Evolutionary conservation across 2,113 vertebrate genomes (phyloP), one percentile per base, ranked within the genome.

Genomic region (Colinus virginianus): DNA sequence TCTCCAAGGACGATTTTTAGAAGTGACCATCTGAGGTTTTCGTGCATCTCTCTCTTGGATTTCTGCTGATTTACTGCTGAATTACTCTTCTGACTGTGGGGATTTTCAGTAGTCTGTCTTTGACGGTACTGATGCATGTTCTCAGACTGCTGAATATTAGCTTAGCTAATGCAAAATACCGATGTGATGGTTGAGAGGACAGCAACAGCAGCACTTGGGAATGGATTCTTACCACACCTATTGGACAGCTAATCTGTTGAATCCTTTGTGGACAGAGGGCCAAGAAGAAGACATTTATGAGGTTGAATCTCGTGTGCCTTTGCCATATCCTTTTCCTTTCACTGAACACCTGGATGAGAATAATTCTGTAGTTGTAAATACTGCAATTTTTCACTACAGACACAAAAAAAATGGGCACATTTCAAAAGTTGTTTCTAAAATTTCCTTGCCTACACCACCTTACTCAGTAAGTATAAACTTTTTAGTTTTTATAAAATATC

Each of bases 391-490:
- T 13, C 99, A 98, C 96, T 95, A 98, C 96, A 98, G 97, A 80
- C 98, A 99, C 91, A 97, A 98, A 94, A 97, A 91, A 92, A 98
- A 98, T 15, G 98, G 98, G 28, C 99, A 99, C 88, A 96, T 98
- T 89, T 98, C 99, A 96, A 99, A 98, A 94, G 98, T 99, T 92
- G 94, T 99, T 89, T 99, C 99, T 91, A 99, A 98, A 98, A 99
- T 99, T 93, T 99, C 99, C 34, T 97, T 99, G 71, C 99, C 99
- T 95, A 98, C 98, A 49, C 99, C 99, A 84, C 99, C 99, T 17
- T 99, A 99, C 82, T 99, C 98, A 94, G 99, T 99, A 98, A 99
- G 99, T 99, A 98, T 95, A 30, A 58, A 82, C 46, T 9, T n/a
- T 92, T 64, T 79, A 26, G 36, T 38, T 61, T n/a, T 25, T 62